Evolutionary conservation across 2,888 invertebrate genomes (phyloP), one percentile per base, ranked within the genome.

Genomic region (Ypsolopha sequella): DNA sequence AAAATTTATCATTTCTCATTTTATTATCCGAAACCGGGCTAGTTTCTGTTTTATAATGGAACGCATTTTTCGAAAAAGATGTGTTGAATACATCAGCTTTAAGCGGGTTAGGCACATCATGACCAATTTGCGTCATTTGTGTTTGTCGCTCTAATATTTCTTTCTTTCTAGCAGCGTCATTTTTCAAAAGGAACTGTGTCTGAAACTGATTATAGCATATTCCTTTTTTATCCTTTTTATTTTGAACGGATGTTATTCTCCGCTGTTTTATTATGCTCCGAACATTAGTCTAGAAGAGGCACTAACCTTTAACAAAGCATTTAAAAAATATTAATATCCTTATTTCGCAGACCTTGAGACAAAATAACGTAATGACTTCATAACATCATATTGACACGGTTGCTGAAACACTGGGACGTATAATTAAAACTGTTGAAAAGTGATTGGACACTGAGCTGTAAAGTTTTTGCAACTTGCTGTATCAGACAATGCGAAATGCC

Each of bases 151-250:
- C 59, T 59, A 65, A 65, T 70, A 69, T 58, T 54, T 60, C 56
- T 53, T 58, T 54, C 54, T 56, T 57, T 50, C 58, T 56, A 58
- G 54, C 59, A 60, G 64, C 64, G 62, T 68, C 64, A 65, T 72
- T 73, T 74, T 73, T 72, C 68, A 72, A 65, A 64, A 60, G 64
- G 66, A 66, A 67, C 74, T 69, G 70, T 62, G 56, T 56, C 61
- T 47, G 56, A 52, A 55, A 52, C 57, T n/a, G 7, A 7, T 43
- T 43, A 14, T 14, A n/a, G n/a, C n/a, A n/a, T n/a, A n/a, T n/a
- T n/a, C n/a, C n/a, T n/a, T n/a, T n/a, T n/a, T n/a, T n/a, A n/a
- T n/a, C n/a, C n/a, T n/a, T n/a, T n/a, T n/a, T n/a, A n/a, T n/a
- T n/a, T n/a, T n/a, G n/a, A n/a, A n/a, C n/a, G n/a, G n/a, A n/a